A percentile compares a stretch with the other conserved stretches of the same genome.
Conservation (phyloP, 2,797 vertebrate species). For the Mus spretus region DNA sequence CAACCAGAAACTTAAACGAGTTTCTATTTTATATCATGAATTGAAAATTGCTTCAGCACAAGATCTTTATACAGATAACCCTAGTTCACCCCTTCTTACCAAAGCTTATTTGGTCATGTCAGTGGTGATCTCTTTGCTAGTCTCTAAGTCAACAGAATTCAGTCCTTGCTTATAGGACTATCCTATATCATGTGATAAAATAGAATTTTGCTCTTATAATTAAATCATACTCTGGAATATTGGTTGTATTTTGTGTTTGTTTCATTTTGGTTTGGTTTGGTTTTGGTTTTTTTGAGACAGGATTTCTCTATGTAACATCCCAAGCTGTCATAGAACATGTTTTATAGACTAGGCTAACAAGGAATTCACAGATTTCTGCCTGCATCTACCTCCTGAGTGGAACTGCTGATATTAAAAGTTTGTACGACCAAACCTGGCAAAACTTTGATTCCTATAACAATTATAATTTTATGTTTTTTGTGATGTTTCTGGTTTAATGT, state of each 20-base stretch:
- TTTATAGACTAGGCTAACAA: not conserved
- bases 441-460: not conserved
- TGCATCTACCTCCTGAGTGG: not conserved
- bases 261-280: not conserved
- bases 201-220: not conserved
- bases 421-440: not conserved
- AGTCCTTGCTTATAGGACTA: not conserved
- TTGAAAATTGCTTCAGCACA: conserved; percentile 52
- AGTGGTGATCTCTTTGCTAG: not conserved
- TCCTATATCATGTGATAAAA: not conserved
- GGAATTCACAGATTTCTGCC: not conserved
- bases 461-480: not conserved
- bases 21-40: conserved; percentile 65
- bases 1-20: conserved; percentile 61
- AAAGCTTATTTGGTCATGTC: not conserved
- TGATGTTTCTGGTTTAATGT: not conserved
- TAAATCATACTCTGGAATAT: not conserved
- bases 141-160: not conserved
- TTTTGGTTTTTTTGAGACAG: not conserved
- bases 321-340: not conserved
- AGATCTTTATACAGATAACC: conserved; percentile 4
- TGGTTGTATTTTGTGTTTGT: not conserved
- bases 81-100: not conserved
- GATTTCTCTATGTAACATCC: too few relatives aligned
- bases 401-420: not conserved